Percentiles rank a stretch among this genome's conserved stretches.
Conservation (phyloP, 2,888 invertebrate species). For the Mongoloraphidia duomilia region DNA sequence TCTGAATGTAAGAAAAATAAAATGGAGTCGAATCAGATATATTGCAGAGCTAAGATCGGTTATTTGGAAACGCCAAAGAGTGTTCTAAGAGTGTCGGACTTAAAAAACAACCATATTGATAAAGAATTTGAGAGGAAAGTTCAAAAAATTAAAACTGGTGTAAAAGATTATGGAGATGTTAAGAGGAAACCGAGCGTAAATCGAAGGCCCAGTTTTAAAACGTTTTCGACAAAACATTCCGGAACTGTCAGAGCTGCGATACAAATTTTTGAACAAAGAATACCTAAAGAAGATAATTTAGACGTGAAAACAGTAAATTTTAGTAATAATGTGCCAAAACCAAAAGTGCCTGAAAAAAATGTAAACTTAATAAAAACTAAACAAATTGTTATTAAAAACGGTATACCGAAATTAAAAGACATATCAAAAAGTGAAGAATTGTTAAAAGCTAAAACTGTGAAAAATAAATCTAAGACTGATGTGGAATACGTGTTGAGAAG, state of each 20-base stretch:
- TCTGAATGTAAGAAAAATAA: slow-evolving; percentile 19
- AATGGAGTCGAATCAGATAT: slow-evolving; percentile 12
- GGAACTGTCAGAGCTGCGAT: slow-evolving; percentile 25
- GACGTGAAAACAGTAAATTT: neutral
- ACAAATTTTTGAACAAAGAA: slow-evolving; percentile 26
- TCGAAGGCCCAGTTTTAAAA: slow-evolving; percentile 30
- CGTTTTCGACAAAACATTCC: slow-evolving; percentile 18
- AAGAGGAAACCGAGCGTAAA: slow-evolving; percentile 15
- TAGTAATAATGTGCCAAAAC: slow-evolving; percentile 30
- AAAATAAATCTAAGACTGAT: no score
- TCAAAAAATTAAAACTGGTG: slow-evolving; percentile 23
- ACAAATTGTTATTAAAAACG: slow-evolving; percentile 37
- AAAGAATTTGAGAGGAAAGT: slow-evolving; percentile 18
- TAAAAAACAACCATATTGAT: neutral
- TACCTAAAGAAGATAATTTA: slow-evolving; percentile 13
- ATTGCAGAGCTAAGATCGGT: slow-evolving; percentile 15
- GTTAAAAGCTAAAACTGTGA: no score
- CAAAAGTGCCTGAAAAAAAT: slow-evolving; percentile 46
- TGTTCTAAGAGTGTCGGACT: neutral
- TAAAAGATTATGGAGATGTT: slow-evolving; percentile 7
- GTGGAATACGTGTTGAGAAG: no score
- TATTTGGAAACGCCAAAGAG: slow-evolving; percentile 10
- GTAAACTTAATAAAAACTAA: slow-evolving; percentile 37
- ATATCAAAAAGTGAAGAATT: neutral
- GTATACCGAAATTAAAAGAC: slow-evolving; percentile 35